Conservation (phyloP, 2,888 invertebrate species). For the Diplolepis rosae region DNA sequence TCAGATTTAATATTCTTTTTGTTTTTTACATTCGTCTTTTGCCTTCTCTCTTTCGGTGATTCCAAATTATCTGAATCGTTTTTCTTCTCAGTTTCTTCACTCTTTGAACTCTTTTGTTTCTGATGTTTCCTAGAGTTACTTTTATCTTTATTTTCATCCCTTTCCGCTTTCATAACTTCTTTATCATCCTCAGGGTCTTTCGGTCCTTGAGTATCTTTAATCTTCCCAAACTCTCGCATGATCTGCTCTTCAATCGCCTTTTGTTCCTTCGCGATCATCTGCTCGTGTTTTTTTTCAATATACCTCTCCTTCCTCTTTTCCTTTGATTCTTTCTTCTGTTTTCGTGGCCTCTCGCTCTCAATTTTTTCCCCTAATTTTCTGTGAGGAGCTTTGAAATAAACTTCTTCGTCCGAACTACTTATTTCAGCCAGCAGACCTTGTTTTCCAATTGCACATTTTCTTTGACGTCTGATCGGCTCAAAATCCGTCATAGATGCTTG, state of each 20-base stretch:
- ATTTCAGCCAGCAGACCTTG: conserved; percentile 86
- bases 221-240: conserved; percentile 66
- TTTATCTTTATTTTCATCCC: conserved; percentile 30
- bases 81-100: conserved; percentile 37
- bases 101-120: conserved; percentile 33
- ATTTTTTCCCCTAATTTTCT: not conserved
- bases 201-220: conserved; percentile 46
- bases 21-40: conserved; percentile 39
- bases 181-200: conserved; percentile 32
- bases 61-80: not conserved
- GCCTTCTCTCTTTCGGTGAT: conserved; percentile 46
- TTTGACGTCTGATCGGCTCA: conserved; percentile 74
- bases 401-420: conserved; percentile 70
- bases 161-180: conserved; percentile 29
- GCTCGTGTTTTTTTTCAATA: conserved; percentile 70
- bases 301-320: conserved; percentile 70
- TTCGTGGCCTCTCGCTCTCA: conserved; percentile 42
- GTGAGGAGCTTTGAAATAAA: not conserved
- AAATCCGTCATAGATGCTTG: conserved; percentile 63
- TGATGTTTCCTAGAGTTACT: conserved; percentile 43
- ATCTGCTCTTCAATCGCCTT: conserved; percentile 71
- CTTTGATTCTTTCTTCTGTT: conserved; percentile 67
- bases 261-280: conserved; percentile 71
- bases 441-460: conserved; percentile 87
- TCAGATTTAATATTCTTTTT: conserved; percentile 44